phyloP scores from a whole-genome alignment of 2,888 invertebrate species.

The Drosophila pseudotakahashii region DNA sequence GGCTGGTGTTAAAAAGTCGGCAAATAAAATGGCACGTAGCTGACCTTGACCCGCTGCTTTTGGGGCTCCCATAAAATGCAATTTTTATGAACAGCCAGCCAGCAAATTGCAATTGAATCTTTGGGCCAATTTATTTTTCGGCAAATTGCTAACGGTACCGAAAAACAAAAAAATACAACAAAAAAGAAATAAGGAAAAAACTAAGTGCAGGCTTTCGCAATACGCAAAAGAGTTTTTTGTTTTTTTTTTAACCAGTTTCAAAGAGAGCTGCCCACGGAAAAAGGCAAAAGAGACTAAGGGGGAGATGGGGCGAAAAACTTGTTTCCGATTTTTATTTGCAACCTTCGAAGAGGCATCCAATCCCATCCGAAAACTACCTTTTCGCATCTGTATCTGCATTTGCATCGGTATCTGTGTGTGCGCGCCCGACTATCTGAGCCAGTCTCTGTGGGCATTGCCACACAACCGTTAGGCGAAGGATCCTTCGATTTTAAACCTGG shows the following conservation, averaged over 20 bases:
- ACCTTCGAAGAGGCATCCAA: slow-evolving; percentile 45
- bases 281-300: slow-evolving; percentile 1
- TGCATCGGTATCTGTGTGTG: too few species aligned
- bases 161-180: slow-evolving; percentile 1
- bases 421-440: slow-evolving; percentile 2
- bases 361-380: slow-evolving; percentile 45
- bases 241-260: slow-evolving; percentile 24
- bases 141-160: slow-evolving; percentile 74
- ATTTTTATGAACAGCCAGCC: slow-evolving; percentile 54
- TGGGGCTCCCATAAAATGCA: slow-evolving; percentile 61
- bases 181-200: slow-evolving; percentile 5
- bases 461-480: slow-evolving; percentile 70
- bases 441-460: slow-evolving; percentile 25
- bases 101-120: slow-evolving; percentile 48
- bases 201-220: slow-evolving; percentile 42
- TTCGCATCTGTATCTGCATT: slow-evolving; percentile 15
- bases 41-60: slow-evolving; percentile 76
- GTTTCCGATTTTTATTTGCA: slow-evolving; percentile 50
- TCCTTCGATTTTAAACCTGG: slow-evolving; percentile 36
- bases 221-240: slow-evolving; percentile 16
- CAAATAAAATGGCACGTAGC: slow-evolving; percentile 76
- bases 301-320: slow-evolving; percentile 34
- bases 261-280: slow-evolving; percentile 22
- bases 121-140: slow-evolving; percentile 65
- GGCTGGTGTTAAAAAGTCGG: slow-evolving; percentile 24